Evolutionary conservation across 2,888 invertebrate species (phyloP).

Genomic region (Aquatica leii): DNA sequence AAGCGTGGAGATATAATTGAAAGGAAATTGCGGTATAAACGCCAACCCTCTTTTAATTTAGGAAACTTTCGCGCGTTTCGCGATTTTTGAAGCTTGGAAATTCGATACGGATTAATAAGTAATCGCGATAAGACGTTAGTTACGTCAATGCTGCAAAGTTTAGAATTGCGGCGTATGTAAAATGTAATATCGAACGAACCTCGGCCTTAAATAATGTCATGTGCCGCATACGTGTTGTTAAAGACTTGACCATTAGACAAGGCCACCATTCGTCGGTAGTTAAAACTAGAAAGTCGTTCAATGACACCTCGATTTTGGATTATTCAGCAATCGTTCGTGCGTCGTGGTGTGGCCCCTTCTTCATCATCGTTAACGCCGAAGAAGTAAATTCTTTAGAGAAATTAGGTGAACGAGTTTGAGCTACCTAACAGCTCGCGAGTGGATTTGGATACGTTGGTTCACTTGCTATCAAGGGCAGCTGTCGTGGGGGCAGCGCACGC

Average conservation of each 20-base stretch:
- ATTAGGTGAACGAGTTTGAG: slow-evolving; percentile 44
- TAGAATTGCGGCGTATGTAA: background rate
- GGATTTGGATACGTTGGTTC: slow-evolving; percentile 45
- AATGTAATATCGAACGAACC: background rate
- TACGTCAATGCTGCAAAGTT: background rate
- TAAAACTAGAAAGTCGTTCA: slow-evolving; percentile 44
- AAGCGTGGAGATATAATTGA: too few relatives aligned
- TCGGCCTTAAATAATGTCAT: slow-evolving; percentile 33
- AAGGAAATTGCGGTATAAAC: too few relatives aligned
- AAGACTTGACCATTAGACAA: slow-evolving; percentile 35
- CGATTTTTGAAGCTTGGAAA: too few relatives aligned
- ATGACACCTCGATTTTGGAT: slow-evolving; percentile 38
- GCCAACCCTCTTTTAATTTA: too few relatives aligned
- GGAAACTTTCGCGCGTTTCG: too few relatives aligned
- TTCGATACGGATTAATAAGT: too few relatives aligned
- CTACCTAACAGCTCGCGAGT: slow-evolving; percentile 22
- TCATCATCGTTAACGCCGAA: slow-evolving; percentile 3
- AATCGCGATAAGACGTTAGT: too few relatives aligned
- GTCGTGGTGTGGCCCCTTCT: background rate
- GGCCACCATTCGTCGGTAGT: slow-evolving; percentile 30
- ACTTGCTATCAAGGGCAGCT: slow-evolving; percentile 55
- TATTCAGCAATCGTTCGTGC: slow-evolving; percentile 6
- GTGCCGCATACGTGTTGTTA: slow-evolving; percentile 32
- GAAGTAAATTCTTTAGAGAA: slow-evolving; percentile 35
- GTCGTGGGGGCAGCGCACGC: slow-evolving; percentile 40